Percentiles rank a stretch among this genome's conserved stretches.
Conservation (phyloP, 2,888 invertebrate species). For the Griposia aprilina region DNA sequence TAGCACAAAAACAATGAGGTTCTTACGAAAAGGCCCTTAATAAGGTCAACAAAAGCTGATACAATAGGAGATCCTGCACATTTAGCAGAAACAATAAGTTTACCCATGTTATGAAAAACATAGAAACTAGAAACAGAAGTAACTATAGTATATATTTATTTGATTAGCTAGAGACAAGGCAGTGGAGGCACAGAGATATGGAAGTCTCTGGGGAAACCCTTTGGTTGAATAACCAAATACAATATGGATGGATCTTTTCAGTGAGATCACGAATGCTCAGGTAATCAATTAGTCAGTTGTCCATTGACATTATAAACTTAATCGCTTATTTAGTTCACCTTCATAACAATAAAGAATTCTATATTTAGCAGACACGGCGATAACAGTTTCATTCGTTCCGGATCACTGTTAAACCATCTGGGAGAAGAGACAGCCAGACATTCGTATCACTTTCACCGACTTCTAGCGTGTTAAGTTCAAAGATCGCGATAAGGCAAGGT, state of each 20-base stretch:
- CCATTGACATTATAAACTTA: slow-evolving; percentile 24
- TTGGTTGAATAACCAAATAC: not conserved
- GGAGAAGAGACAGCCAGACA: slow-evolving; percentile 18
- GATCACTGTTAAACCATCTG: slow-evolving; percentile 19
- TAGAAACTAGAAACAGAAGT: too few relatives aligned
- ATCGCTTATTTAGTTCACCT: slow-evolving; percentile 19
- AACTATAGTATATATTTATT: not conserved
- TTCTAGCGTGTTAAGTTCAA: slow-evolving; percentile 57
- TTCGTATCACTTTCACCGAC: slow-evolving; percentile 43
- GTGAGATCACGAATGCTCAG: slow-evolving; percentile 27
- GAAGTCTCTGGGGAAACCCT: not conserved
- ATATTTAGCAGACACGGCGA: slow-evolving; percentile 8
- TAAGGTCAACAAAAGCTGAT: not conserved
- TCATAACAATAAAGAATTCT: slow-evolving; percentile 20
- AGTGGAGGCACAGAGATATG: not conserved
- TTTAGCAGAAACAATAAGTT: not conserved
- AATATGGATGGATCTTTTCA: not conserved
- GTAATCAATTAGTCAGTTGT: slow-evolving; percentile 38
- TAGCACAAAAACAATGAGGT: not conserved
- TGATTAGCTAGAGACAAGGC: not conserved
- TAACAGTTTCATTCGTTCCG: slow-evolving; percentile 11
- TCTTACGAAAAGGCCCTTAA: not conserved
- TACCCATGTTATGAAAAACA: not conserved
- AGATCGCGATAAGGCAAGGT: slow-evolving; percentile 59
- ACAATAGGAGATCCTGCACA: not conserved